phyloP scores from a whole-genome alignment of 2,888 invertebrate genomes.

The Amphipyra berbera region DNA sequence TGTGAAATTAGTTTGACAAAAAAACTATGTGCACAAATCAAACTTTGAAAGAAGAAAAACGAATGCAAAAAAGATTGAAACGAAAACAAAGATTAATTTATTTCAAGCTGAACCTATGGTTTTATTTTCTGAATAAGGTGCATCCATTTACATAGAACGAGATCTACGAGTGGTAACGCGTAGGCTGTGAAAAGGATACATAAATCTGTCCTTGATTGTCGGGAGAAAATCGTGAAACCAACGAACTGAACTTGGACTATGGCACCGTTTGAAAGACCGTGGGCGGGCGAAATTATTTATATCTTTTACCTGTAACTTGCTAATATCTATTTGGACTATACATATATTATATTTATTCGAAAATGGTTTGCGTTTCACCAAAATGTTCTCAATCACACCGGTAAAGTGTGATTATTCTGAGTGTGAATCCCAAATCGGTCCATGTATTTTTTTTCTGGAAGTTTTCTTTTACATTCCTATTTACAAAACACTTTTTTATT shows the following conservation, averaged over 20 bases:
- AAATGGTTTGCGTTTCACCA: neutral
- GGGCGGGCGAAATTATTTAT: slow-evolving; percentile 74
- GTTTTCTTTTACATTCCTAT: too few relatives aligned
- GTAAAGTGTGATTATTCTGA: too few relatives aligned
- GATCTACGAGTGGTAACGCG: slow-evolving; percentile 64
- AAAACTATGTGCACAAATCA: too few relatives aligned
- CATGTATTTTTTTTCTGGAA: too few relatives aligned
- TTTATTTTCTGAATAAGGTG: slow-evolving; percentile 46
- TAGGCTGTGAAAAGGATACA: slow-evolving; percentile 76
- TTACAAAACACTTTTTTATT: too few relatives aligned
- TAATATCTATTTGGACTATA: slow-evolving; percentile 37
- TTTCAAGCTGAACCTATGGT: neutral
- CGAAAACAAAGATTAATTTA: neutral
- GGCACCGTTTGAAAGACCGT: slow-evolving; percentile 70
- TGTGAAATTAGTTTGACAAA: too few relatives aligned
- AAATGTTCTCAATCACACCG: neutral
- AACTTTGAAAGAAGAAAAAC: too few relatives aligned
- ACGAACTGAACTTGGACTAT: slow-evolving; percentile 67
- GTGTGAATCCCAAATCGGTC: too few relatives aligned
- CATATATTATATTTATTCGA: slow-evolving; percentile 15
- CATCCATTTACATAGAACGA: slow-evolving; percentile 65
- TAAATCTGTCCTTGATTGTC: slow-evolving; percentile 81
- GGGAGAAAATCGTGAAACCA: slow-evolving; percentile 78
- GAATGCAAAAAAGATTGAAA: too few relatives aligned
- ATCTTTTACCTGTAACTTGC: slow-evolving; percentile 50